Evolutionary conservation across 2,797 vertebrate genomes (phyloP), one percentile per base, ranked within the genome.

Genomic region (Urosaurus nigricauda): DNA sequence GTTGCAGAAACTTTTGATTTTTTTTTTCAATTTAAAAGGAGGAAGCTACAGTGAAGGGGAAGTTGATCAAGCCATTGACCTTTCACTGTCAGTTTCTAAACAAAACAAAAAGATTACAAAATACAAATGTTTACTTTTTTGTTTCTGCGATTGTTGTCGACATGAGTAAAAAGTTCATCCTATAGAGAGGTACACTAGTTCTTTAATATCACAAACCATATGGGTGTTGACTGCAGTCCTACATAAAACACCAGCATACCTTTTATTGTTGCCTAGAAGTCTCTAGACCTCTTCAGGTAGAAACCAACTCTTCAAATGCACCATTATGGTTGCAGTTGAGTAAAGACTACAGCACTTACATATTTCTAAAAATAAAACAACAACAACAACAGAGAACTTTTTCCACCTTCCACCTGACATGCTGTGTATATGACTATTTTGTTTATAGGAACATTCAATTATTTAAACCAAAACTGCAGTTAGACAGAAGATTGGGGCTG

Each of bases 81-180:
- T 5, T 24, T 0, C 47, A 24, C 4, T 29, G 43, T 0, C 86
- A 11, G 37, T 90, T 94, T 87, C 60, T 83, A 37, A 91, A 77
- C 17, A 82, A 32, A 29, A 43, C 32, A 83, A 51, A 51, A 51
- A 51, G 78, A 35, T 68, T 47, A 37, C 40, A 47, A 19, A 85
- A 40, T 37, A 86, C 68, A 87, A 70, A 85, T 70, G 51, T 24
- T 29, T 43, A 17, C 21, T 14, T 17, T 60, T 16, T 0, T 83
- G 83, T n/a, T 88, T 2, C 74, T 83, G 74, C 5, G 83, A 21
- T 11, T 63, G 87, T 47, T 85, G 56, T 65, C 0, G 0, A 24
- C 78, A 37, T 35, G 56, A 73, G 40, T 75, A 56, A 60, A 21
- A 24, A 51, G 70, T 1, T 21, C 0, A 12, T 35, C n/a, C 68